These are phyloP conservation scores for Pseudochirops cupreus DNA, from an alignment of 2,797 vertebrate genomes.

Conservation along the genomic window DNA sequence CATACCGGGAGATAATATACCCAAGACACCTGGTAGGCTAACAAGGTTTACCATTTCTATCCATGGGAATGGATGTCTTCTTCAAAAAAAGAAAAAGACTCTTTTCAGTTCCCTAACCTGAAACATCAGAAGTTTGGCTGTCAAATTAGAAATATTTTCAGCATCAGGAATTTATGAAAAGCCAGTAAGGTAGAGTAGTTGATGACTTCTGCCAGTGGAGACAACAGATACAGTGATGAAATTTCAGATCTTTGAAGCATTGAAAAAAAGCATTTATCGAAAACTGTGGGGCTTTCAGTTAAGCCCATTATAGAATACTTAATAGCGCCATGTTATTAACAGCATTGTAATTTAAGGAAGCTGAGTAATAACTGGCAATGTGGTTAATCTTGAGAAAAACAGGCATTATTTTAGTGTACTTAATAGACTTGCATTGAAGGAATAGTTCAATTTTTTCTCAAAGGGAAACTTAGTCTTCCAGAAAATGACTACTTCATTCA, in stretches of 20 bases:
- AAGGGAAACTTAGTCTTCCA: slow-evolving; percentile 38
- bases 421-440: slow-evolving; percentile 43
- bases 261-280: neutral
- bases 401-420: slow-evolving; percentile 54
- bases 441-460: slow-evolving; percentile 46
- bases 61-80: neutral
- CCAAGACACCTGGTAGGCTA: neutral
- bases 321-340: neutral
- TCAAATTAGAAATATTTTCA: neutral
- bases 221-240: neutral
- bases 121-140: neutral
- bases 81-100: neutral
- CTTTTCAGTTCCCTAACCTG: neutral
- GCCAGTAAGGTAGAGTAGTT: neutral
- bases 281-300: neutral
- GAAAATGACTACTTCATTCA: slow-evolving; percentile 49
- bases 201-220: neutral
- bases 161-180: neutral
- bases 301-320: neutral
- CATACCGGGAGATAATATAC: neutral
- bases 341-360: slow-evolving; percentile 2
- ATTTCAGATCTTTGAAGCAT: neutral
- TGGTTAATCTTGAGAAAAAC: slow-evolving; percentile 42
- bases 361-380: neutral
- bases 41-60: neutral